Conservation (phyloP, 2,888 invertebrate genomes). For the Chaetogeoica ovagalla region DNA sequence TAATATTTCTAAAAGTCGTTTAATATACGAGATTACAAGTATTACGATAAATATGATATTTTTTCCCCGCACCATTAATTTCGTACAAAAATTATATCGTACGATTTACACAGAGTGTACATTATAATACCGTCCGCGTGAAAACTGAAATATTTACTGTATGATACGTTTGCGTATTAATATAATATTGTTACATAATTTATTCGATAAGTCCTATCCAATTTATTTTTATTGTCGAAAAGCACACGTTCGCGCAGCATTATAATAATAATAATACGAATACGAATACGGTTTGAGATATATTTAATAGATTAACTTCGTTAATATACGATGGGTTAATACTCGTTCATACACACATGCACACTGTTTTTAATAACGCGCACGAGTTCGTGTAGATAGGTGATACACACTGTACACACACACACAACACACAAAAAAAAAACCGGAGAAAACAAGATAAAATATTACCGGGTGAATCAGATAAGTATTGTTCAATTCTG, state of each 20-base stretch:
- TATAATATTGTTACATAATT: background rate
- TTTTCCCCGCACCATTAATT: too few relatives aligned
- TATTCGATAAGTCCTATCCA: conserved; percentile 2
- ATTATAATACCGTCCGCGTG: too few relatives aligned
- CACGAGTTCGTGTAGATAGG: background rate
- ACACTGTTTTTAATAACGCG: conserved; percentile 7
- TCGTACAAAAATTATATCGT: too few relatives aligned
- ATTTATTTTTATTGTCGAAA: conserved; percentile 26
- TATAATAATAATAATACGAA: background rate
- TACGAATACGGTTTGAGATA: background rate
- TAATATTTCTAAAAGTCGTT: too few relatives aligned
- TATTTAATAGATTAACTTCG: conserved; percentile 11
- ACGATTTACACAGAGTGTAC: too few relatives aligned
- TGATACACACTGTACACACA: background rate
- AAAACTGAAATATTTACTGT: background rate
- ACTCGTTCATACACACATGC: too few relatives aligned
- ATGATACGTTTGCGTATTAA: background rate
- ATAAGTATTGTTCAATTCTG: conserved; percentile 39
- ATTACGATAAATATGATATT: too few relatives aligned
- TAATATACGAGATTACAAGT: too few relatives aligned
- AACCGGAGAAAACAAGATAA: conserved; percentile 24
- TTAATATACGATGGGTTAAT: background rate
- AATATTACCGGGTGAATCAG: conserved; percentile 32
- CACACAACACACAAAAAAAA: too few relatives aligned
- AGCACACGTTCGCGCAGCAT: background rate